A percentile compares a stretch with the other conserved stretches of the same genome.
Evolutionary conservation across 2,888 invertebrate species (phyloP).

Genomic region (Ceraclea dissimilis): DNA sequence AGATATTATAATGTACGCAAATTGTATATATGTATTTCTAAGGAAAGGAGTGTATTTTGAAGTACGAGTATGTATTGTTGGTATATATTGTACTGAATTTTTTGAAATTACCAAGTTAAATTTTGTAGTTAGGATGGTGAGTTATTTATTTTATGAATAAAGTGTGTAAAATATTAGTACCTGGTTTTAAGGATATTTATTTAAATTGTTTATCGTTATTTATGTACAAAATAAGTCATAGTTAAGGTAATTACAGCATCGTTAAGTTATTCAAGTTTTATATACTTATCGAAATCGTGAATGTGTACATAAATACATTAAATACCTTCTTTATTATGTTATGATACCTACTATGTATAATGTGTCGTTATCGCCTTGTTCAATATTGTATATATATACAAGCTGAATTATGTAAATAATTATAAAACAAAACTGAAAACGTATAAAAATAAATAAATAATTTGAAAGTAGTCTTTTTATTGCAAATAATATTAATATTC

Average conservation of each 20-base stretch:
- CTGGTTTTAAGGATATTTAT: conserved; percentile 26
- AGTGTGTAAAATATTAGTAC: conserved; percentile 25
- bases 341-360: too few relatives aligned
- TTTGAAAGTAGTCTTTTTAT: too few relatives aligned
- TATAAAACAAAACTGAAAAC: too few relatives aligned
- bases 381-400: not conserved
- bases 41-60: too few relatives aligned
- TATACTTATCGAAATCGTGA: not conserved
- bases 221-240: conserved; percentile 26
- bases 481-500: too few relatives aligned
- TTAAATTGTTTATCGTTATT: conserved; percentile 24
- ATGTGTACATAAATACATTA: not conserved
- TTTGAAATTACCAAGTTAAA: conserved; percentile 6
- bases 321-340: too few relatives aligned
- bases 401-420: too few relatives aligned
- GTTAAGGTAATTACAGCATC: not conserved
- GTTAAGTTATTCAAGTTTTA: not conserved
- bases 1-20: too few relatives aligned
- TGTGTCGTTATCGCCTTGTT: not conserved
- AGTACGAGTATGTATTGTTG: too few relatives aligned
- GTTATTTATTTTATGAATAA: conserved; percentile 10
- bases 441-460: too few relatives aligned
- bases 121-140: conserved; percentile 2
- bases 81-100: not conserved
- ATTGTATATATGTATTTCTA: too few relatives aligned